Percentiles rank a stretch among this genome's conserved stretches.
Evolutionary conservation across 1,140 invertebrate genomes (phyloP).

Genomic region (Drosophila subobscura): DNA sequence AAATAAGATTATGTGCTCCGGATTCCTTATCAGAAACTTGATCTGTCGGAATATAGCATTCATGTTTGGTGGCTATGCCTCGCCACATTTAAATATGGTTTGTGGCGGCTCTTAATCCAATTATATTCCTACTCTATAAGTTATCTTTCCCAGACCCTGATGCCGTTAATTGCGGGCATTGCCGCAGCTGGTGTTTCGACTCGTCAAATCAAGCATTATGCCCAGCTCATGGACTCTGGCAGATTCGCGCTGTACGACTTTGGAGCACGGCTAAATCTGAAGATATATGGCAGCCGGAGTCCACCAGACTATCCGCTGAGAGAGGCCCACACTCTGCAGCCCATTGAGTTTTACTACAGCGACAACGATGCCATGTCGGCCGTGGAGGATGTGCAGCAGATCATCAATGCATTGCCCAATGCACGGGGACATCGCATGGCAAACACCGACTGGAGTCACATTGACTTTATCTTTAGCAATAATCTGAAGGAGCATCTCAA

Average conservation of each 20-base stretch:
- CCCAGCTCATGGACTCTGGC: not conserved
- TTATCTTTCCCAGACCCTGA: not conserved
- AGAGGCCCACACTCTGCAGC: not conserved
- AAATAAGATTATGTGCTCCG: too few species aligned
- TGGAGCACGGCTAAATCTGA: not conserved
- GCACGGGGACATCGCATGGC: not conserved
- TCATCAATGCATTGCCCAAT: not conserved
- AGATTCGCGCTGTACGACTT: constrained; percentile 4
- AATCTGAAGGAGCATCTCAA: not conserved
- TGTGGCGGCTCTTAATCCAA: too few species aligned
- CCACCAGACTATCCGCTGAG: constrained; percentile 2
- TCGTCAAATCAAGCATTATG: not conserved
- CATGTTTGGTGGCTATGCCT: not conserved
- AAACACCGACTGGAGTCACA: not conserved
- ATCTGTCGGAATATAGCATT: not conserved
- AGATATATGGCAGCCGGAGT: not conserved
- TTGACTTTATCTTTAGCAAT: not conserved
- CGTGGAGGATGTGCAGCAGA: not conserved
- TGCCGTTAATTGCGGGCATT: not conserved
- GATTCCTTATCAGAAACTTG: too few species aligned
- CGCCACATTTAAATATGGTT: not conserved
- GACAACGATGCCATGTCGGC: not conserved
- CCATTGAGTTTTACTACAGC: not conserved
- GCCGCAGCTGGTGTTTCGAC: not conserved
- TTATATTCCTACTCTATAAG: too few species aligned